Percentiles rank a stretch among this genome's conserved stretches.
Conservation (phyloP, 2,888 invertebrate genomes). For the Atethmia centrago region DNA sequence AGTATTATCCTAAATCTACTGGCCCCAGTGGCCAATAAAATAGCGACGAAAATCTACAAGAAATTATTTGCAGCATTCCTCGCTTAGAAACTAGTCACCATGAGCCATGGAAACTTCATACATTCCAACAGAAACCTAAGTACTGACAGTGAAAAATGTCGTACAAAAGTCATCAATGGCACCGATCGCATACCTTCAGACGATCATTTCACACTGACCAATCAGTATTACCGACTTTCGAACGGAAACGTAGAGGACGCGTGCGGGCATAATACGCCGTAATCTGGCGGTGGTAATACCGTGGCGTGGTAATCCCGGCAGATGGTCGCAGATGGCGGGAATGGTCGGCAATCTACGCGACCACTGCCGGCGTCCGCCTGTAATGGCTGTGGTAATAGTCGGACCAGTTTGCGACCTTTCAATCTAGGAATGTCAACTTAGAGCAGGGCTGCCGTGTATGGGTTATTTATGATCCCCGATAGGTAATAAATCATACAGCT, state of each 20-base stretch:
- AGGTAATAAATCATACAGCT: conserved; percentile 23
- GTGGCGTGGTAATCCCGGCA: conserved; percentile 63
- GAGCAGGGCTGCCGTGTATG: conserved; percentile 60
- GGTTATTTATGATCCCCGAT: conserved; percentile 52
- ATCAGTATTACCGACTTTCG: conserved; percentile 64
- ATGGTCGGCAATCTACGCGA: conserved; percentile 77
- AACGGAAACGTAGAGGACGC: conserved; percentile 73
- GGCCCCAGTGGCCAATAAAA: neutral
- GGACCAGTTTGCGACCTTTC: conserved; percentile 81
- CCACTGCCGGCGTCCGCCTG: conserved; percentile 78
- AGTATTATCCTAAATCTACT: neutral
- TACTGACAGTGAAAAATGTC: conserved; percentile 33
- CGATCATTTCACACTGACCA: conserved; percentile 67
- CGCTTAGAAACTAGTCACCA: neutral
- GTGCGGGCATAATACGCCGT: conserved; percentile 79
- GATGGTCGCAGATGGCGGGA: conserved; percentile 70
- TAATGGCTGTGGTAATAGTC: conserved; percentile 76
- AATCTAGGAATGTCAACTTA: conserved; percentile 79
- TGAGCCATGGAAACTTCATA: neutral
- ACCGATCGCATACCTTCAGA: conserved; percentile 58
- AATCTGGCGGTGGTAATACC: conserved; percentile 77
- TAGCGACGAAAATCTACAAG: neutral
- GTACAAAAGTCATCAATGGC: conserved; percentile 49
- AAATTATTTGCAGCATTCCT: neutral
- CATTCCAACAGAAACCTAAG: neutral